Evolutionary conservation across 2,888 invertebrate genomes (phyloP).

Genomic region (Dermolepida albohirtum): DNA sequence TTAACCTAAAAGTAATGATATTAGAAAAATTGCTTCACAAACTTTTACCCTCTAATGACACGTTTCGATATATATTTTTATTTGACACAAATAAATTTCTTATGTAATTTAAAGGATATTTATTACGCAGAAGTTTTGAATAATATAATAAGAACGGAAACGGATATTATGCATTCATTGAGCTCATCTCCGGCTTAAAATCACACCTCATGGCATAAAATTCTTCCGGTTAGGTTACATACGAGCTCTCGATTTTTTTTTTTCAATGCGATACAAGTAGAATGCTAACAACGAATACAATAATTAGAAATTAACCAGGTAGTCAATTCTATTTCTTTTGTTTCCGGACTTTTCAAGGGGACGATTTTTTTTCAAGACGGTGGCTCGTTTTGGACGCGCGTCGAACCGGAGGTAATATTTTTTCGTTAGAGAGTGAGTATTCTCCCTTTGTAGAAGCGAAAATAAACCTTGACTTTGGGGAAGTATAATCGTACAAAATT

Average conservation of each 20-base stretch:
- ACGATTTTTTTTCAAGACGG: not conserved
- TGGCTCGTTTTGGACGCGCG: conserved; percentile 19
- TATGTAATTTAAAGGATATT: not conserved
- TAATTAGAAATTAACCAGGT: conserved; percentile 15
- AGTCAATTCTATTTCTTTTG: conserved; percentile 15
- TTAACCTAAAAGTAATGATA: conserved; percentile 26
- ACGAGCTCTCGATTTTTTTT: conserved; percentile 23
- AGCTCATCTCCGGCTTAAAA: conserved; percentile 63
- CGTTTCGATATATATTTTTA: conserved; percentile 10
- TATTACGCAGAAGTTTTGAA: not conserved
- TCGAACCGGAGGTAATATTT: conserved; percentile 18
- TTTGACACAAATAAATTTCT: conserved; percentile 8
- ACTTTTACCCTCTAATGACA: conserved; percentile 34
- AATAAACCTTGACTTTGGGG: too few relatives aligned
- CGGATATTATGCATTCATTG: conserved; percentile 61
- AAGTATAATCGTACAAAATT: too few relatives aligned
- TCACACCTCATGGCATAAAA: conserved; percentile 61
- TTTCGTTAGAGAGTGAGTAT: too few relatives aligned
- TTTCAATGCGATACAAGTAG: not conserved
- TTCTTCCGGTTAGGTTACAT: conserved; percentile 55
- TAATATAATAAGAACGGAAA: conserved; percentile 56
- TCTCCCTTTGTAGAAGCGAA: too few relatives aligned
- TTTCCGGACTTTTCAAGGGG: conserved; percentile 14
- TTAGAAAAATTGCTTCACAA: conserved; percentile 28
- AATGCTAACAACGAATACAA: not conserved